Percentiles rank a stretch among this genome's conserved stretches.
These are phyloP conservation scores for Peromyscus aztecus DNA, from an alignment of 2,797 vertebrate genomes.

Conservation along the genomic window DNA sequence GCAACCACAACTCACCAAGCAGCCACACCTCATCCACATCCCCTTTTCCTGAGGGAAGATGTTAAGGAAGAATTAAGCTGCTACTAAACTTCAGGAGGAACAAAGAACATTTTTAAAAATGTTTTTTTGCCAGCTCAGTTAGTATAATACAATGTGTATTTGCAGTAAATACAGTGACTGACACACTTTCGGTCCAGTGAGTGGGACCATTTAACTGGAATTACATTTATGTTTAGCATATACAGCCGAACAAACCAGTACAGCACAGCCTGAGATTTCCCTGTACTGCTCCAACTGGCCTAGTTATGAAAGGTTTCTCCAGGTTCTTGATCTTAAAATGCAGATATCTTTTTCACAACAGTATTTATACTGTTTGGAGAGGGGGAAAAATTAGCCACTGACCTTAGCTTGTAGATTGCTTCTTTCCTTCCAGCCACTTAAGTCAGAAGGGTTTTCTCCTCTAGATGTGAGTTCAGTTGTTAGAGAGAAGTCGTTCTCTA, in stretches of 20 bases:
- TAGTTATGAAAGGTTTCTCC: not conserved
- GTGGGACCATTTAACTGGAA: not conserved
- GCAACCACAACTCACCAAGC: not conserved
- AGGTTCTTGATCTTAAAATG: not conserved
- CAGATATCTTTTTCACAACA: conserved; percentile 20
- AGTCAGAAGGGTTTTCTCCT: conserved; percentile 4
- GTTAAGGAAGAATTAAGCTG: conserved; percentile 31
- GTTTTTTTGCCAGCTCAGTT: not conserved
- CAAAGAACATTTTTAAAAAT: not conserved
- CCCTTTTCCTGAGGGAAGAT: not conserved
- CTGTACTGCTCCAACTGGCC: not conserved
- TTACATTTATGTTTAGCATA: not conserved
- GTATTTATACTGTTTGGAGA: not conserved
- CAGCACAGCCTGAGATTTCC: not conserved
- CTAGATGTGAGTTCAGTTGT: not conserved
- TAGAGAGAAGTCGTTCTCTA: conserved; percentile 32
- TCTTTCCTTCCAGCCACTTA: not conserved
- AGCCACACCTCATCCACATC: not conserved
- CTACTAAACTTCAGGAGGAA: conserved; percentile 26
- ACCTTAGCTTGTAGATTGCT: not conserved
- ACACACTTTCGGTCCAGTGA: not conserved
- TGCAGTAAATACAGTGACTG: not conserved
- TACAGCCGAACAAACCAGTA: not conserved
- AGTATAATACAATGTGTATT: not conserved
- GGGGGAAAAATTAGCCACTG: not conserved